A percentile compares a stretch with the other conserved stretches of the same genome.
Conservation (phyloP, 2,797 vertebrate species). For the Fringilla coelebs region DNA sequence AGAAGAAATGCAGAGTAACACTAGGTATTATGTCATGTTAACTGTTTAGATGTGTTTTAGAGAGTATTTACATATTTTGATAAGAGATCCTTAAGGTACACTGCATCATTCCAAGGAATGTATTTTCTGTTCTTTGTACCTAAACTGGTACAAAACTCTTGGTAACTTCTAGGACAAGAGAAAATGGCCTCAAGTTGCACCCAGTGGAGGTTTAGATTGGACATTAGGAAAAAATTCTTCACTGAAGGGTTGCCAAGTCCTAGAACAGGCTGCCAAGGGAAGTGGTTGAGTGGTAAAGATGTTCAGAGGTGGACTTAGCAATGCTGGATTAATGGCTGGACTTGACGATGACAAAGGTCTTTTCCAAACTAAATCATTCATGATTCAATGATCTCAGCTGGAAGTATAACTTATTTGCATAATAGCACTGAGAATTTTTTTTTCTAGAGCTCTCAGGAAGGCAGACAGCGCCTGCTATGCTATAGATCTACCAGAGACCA, state of each 20-base stretch:
- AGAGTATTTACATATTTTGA: background rate
- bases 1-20: background rate
- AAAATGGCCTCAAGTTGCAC: background rate
- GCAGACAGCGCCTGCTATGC: background rate
- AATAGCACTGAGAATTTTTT: background rate
- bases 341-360: background rate
- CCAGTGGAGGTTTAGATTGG: background rate
- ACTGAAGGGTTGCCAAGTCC: background rate
- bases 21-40: background rate
- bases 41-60: background rate
- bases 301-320: background rate
- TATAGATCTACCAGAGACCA: background rate
- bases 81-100: background rate
- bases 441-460: background rate
- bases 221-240: background rate
- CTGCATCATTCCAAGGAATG: accelerated
- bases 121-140: background rate
- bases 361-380: background rate
- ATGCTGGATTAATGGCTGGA: background rate
- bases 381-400: background rate
- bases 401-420: background rate
- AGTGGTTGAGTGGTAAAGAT: background rate
- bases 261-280: background rate
- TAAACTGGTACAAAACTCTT: background rate
- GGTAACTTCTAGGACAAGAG: background rate